Evolutionary conservation across 2,113 vertebrate species (phyloP), one percentile per base, ranked within the genome.

Genomic region (Meleagris gallopavo): DNA sequence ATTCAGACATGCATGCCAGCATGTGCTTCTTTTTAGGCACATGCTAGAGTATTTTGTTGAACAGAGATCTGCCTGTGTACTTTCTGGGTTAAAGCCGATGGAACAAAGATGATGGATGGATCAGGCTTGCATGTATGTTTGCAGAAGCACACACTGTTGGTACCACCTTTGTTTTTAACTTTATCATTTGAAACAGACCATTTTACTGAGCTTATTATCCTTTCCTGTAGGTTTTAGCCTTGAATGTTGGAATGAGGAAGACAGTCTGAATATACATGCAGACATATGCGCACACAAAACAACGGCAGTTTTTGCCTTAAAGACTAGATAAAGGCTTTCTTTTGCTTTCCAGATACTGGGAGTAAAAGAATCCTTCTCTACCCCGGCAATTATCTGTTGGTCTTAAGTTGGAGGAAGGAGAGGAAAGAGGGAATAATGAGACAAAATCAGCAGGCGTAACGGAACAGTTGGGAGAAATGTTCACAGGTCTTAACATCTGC

Each of bases 401-500:
- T 84, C n/a, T 82, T 74, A 84, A 78, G 38, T 50, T 54, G 36
- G 20, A 66, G 40, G 27, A 73, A 34, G 58, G 36, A 36, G 18
- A 62, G 40, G 30, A 72, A 34, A 54, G 36, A 36, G 85, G 13
- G 43, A 71, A 54, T 45, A 91, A 61, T 46, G 57, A 74, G 55
- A 41, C 24, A 40, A 62, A 92, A 67, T 15, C 24, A 92, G 50
- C 65, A 58, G 41, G 41, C 2, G 0, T 52, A 70, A 86, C 34
- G 57, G 67, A 76, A 71, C 62, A 94, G 62, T 54, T 1, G 13
- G 24, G 62, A 79, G n/a, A 79, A 65, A 38, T 43, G 50, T 90
- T 86, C 64, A 29, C n/a, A 57, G 54, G 50, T 83, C 72, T 70
- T 54, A 83, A 73, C 75, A 90, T 24, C 73, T 84, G 25, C 64